Conservation (phyloP, 2,888 invertebrate species). For the Stenolophus ochropezus region DNA sequence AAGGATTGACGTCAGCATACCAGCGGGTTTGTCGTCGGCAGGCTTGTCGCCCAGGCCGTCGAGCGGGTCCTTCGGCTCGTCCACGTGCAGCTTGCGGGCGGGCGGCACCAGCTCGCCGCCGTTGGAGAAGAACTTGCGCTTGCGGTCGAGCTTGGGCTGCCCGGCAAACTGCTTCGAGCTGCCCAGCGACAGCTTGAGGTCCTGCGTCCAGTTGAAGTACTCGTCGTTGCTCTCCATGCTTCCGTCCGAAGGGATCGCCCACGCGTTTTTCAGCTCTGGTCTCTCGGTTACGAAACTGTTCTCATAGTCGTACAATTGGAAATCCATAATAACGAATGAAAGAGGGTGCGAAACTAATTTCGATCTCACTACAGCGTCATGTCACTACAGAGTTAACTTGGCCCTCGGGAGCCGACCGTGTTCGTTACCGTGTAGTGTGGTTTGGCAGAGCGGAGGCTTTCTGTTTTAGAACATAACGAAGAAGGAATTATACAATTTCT, state of each 20-base stretch:
- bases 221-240: slow-evolving; percentile 70
- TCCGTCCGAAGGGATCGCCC: slow-evolving; percentile 68
- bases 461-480: slow-evolving; percentile 87
- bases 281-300: slow-evolving; percentile 61
- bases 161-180: slow-evolving; percentile 2
- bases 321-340: slow-evolving; percentile 71
- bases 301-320: slow-evolving; percentile 70
- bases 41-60: slow-evolving; percentile 2
- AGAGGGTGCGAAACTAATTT: slow-evolving; percentile 30
- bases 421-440: too few species aligned
- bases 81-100: slow-evolving; percentile 60
- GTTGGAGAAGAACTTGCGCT: slow-evolving; percentile 64
- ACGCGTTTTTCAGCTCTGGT: slow-evolving; percentile 67
- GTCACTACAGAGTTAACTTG: slow-evolving; percentile 32
- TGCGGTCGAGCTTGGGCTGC: slow-evolving; percentile 62
- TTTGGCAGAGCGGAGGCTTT: too few species aligned
- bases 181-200: slow-evolving; percentile 68
- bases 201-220: slow-evolving; percentile 71
- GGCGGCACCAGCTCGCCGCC: slow-evolving; percentile 56
- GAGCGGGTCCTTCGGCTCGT: slow-evolving; percentile 36
- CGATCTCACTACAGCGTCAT: slow-evolving; percentile 30
- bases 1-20: neutral
- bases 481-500: slow-evolving; percentile 91
- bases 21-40: neutral
- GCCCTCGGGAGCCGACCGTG: neutral